These are phyloP conservation scores for Coelopa pilipes DNA, from an alignment of 2,888 invertebrate genomes.

Conservation along the genomic window DNA sequence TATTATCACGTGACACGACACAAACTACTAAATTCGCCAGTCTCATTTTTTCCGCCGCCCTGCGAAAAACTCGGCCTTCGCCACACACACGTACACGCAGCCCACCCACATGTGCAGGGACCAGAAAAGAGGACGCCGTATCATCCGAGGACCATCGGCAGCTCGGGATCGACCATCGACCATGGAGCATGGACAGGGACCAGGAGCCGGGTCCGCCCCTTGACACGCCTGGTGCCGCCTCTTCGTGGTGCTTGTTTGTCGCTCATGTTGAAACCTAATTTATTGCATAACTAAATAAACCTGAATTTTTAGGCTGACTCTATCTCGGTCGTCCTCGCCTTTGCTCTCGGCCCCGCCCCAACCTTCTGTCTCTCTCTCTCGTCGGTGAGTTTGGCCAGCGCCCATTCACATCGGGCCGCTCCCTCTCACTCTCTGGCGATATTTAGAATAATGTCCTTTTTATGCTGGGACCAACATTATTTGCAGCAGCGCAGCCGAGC, in stretches of 20 bases:
- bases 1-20: too few relatives aligned
- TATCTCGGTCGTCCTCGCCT: too few relatives aligned
- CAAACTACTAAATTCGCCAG: too few relatives aligned
- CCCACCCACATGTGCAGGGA: too few relatives aligned
- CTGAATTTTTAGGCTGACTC: conserved; percentile 27
- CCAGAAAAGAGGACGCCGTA: too few relatives aligned
- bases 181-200: too few relatives aligned
- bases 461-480: conserved; percentile 17
- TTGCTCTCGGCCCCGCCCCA: too few relatives aligned
- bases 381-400: neutral
- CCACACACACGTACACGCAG: too few relatives aligned
- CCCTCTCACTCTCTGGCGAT: conserved; percentile 2
- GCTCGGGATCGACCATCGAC: neutral
- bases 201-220: too few relatives aligned
- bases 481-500: conserved; percentile 3
- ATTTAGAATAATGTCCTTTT: conserved; percentile 23
- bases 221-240: neutral
- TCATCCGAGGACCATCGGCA: neutral
- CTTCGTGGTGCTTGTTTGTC: conserved; percentile 17
- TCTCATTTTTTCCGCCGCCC: too few relatives aligned
- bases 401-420: neutral
- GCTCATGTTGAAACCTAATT: conserved; percentile 26
- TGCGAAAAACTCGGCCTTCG: too few relatives aligned
- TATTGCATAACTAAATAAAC: conserved; percentile 30
- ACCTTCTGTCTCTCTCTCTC: neutral